phyloP scores from a whole-genome alignment of 2,113 vertebrate genomes.

The Corydoras sp. region DNA sequence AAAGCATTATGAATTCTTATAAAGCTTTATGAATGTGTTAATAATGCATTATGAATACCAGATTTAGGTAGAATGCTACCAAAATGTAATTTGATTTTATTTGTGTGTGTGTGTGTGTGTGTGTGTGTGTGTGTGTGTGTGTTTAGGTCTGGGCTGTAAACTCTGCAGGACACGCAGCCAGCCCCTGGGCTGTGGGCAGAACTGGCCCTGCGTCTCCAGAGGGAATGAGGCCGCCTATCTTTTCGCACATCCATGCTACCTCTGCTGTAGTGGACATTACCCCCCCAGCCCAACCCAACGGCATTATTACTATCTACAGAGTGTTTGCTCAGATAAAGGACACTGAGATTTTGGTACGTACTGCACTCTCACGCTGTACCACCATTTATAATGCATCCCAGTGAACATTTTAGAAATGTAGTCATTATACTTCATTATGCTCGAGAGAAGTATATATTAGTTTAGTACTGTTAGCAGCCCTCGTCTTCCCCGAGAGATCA shows the following conservation, averaged over 20 bases:
- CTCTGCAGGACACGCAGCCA: constrained; percentile 69
- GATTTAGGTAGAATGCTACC: too few species aligned
- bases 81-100: too few species aligned
- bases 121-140: constrained; percentile 12
- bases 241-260: constrained; percentile 69
- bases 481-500: too few species aligned
- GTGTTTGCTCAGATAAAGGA: constrained; percentile 70
- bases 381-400: not conserved
- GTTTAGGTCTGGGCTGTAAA: constrained; percentile 82
- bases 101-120: too few species aligned
- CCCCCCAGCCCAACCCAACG: constrained; percentile 73
- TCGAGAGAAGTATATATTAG: too few species aligned
- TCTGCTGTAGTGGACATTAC: constrained; percentile 75
- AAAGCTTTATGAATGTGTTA: too few species aligned
- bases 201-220: constrained; percentile 83
- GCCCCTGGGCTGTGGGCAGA: constrained; percentile 71
- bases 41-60: too few species aligned
- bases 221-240: constrained; percentile 67
- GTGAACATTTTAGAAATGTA: too few species aligned
- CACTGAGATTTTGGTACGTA: constrained; percentile 68
- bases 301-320: constrained; percentile 80
- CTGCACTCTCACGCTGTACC: not conserved
- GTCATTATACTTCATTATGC: too few species aligned
- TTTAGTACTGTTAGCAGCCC: too few species aligned
- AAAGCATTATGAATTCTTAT: too few species aligned